Percentiles rank a stretch among this genome's conserved stretches.
Conservation (phyloP, 2,113 vertebrate genomes). For the Rhinolophus ferrumequinum region DNA sequence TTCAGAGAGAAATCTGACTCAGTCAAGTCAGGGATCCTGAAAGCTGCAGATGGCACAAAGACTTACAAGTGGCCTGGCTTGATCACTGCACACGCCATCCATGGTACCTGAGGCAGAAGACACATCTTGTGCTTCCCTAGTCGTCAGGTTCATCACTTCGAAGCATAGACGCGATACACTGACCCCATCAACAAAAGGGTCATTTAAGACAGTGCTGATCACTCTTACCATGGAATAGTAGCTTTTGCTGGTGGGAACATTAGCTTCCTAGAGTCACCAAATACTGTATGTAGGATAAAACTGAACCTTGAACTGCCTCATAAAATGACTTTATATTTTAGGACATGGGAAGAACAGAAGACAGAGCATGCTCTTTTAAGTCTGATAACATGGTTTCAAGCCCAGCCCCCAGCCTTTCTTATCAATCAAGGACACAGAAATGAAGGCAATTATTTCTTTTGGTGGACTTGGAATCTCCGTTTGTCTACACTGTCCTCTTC, state of each 20-base stretch:
- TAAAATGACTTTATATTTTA: conserved; percentile 85
- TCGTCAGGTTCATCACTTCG: conserved; percentile 76
- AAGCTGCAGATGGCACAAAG: conserved; percentile 76
- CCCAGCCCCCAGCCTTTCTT: conserved; percentile 82
- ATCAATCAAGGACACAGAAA: conserved; percentile 82
- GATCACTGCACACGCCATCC: conserved; percentile 69
- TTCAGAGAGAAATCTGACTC: conserved; percentile 79
- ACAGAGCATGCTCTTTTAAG: conserved; percentile 99
- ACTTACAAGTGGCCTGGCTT: conserved; percentile 77
- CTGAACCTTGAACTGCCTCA: conserved; percentile 78
- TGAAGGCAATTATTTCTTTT: conserved; percentile 87
- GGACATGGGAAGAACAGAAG: conserved; percentile 98
- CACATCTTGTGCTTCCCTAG: conserved; percentile 73
- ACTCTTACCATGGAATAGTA: conserved; percentile 69
- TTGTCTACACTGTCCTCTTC: conserved; percentile 90
- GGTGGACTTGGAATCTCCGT: conserved; percentile 88
- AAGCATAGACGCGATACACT: conserved; percentile 80
- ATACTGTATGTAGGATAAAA: conserved; percentile 44
- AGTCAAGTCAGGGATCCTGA: conserved; percentile 79
- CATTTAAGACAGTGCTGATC: conserved; percentile 68
- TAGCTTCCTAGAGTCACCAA: conserved; percentile 77
- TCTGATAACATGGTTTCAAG: conserved; percentile 80
- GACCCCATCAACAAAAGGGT: conserved; percentile 69
- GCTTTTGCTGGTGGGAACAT: conserved; percentile 78
- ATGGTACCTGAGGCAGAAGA: conserved; percentile 79